phyloP scores from a whole-genome alignment of 1,140 invertebrate genomes.

The Batillaria attramentaria region DNA sequence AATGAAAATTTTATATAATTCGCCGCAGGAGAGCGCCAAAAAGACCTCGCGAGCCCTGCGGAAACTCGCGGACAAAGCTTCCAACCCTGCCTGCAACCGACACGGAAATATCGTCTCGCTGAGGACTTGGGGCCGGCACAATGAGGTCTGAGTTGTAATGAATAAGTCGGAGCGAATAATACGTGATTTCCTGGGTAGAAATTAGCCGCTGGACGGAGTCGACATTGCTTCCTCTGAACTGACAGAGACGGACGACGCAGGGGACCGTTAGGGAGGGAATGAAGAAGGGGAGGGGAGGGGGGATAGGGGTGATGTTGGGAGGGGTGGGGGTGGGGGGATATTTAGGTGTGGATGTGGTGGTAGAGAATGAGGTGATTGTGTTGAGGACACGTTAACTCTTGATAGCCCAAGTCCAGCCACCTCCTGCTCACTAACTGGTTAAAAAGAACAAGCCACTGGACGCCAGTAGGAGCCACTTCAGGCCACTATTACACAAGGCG shows the following conservation, averaged over 20 bases:
- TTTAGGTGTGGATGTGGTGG: background rate
- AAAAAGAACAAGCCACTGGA: too few species aligned
- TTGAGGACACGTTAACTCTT: too few species aligned
- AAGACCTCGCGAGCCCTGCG: background rate
- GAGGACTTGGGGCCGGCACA: background rate
- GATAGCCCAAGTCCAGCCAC: too few species aligned
- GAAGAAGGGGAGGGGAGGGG: background rate
- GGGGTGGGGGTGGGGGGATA: background rate
- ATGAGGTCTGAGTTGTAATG: conserved; percentile 15
- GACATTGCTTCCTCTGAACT: background rate
- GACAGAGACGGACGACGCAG: background rate
- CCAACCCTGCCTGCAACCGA: too few species aligned
- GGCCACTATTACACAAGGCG: too few species aligned
- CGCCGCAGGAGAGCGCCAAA: background rate
- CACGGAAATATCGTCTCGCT: conserved; percentile 18
- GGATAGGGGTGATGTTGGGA: background rate
- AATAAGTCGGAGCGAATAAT: conserved; percentile 30
- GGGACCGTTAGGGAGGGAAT: background rate
- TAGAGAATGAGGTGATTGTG: too few species aligned
- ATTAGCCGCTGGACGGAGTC: conserved; percentile 6
- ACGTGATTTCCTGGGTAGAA: conserved; percentile 29
- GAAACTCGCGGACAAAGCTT: conserved; percentile 11
- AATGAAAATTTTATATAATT: conserved; percentile 34
- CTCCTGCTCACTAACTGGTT: too few species aligned
- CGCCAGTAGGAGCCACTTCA: too few species aligned